Conservation (phyloP, 2,797 vertebrate species). For the Microctenopoma steveboyesi region DNA sequence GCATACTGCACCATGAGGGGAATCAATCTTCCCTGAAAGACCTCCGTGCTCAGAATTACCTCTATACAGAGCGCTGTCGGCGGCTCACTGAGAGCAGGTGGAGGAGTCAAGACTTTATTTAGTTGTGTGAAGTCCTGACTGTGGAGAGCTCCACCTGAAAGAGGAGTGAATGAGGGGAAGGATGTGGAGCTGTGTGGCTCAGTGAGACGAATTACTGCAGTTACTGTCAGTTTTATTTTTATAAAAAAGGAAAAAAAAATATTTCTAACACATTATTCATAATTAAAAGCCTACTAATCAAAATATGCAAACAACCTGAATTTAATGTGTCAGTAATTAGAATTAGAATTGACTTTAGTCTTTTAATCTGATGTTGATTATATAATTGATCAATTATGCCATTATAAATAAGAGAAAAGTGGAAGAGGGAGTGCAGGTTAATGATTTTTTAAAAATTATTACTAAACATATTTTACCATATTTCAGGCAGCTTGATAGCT, state of each 20-base stretch:
- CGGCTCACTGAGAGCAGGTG: conserved; percentile 1
- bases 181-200: not conserved
- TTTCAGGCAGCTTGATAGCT: too few relatives aligned
- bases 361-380: too few relatives aligned
- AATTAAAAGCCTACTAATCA: not conserved
- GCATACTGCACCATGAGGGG: conserved; percentile 27
- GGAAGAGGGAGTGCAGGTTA: too few relatives aligned
- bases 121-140: conserved; percentile 25
- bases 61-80: conserved; percentile 40
- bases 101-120: conserved; percentile 35
- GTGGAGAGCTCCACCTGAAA: conserved; percentile 18
- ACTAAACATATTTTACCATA: too few relatives aligned
- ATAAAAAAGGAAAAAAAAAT: not conserved
- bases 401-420: too few relatives aligned
- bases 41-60: conserved; percentile 45
- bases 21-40: conserved; percentile 62
- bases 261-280: not conserved
- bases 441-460: too few relatives aligned
- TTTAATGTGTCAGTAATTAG: not conserved
- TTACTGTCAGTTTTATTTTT: conserved; percentile 2
- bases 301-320: not conserved
- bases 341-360: too few relatives aligned
- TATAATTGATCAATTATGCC: too few relatives aligned
- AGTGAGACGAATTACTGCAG: not conserved
- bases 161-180: conserved; percentile 9